Evolutionary conservation across 1,140 invertebrate genomes (phyloP).

Genomic region (Bilobella aurantiaca): DNA sequence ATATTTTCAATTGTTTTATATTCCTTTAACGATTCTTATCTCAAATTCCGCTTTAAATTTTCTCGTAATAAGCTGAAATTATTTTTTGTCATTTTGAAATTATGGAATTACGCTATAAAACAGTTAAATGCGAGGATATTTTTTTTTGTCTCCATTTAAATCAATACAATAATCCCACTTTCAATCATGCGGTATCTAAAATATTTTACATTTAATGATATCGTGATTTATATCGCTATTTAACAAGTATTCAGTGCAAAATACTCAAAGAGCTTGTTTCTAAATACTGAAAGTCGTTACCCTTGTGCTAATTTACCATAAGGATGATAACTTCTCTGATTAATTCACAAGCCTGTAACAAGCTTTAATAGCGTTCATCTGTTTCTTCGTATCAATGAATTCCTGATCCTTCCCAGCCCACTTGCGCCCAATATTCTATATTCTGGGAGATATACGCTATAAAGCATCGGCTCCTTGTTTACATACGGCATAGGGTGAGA

Average conservation of each 20-base stretch:
- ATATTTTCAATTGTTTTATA: background rate
- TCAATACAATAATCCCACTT: background rate
- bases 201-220: background rate
- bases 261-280: background rate
- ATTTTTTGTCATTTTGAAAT: too few species aligned
- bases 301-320: background rate
- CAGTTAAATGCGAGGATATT: background rate
- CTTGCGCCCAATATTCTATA: background rate
- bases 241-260: background rate
- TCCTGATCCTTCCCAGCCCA: background rate
- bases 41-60: background rate
- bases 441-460: background rate
- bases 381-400: too few species aligned
- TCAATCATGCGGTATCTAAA: background rate
- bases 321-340: background rate
- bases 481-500: background rate
- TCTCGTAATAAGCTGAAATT: background rate
- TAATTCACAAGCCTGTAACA: too few species aligned
- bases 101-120: background rate
- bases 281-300: background rate
- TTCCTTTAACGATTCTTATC: background rate
- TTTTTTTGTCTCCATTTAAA: background rate
- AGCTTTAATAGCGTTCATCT: too few species aligned
- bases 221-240: background rate
- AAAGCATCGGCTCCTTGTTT: background rate